Conservation (phyloP, 2,888 invertebrate species). For the Ennomos quercinarius region DNA sequence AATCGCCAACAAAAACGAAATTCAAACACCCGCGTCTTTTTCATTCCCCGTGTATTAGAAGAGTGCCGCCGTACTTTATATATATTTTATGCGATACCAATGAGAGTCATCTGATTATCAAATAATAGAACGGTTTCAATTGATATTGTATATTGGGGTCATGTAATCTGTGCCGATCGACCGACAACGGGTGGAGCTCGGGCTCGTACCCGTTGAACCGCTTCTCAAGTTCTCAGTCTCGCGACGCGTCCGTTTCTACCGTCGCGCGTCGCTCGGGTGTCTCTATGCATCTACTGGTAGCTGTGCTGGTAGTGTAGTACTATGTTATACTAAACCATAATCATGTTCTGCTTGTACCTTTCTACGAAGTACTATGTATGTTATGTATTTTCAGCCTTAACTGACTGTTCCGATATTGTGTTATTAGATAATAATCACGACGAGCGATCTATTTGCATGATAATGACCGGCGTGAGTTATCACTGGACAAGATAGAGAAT, state of each 20-base stretch:
- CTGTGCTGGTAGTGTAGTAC: conserved; percentile 7
- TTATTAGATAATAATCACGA: conserved; percentile 15
- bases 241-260: background rate
- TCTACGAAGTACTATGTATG: conserved; percentile 25
- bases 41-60: too few species aligned
- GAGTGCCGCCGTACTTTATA: too few species aligned
- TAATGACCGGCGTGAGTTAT: conserved; percentile 17
- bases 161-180: too few species aligned
- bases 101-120: too few species aligned
- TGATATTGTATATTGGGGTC: too few species aligned
- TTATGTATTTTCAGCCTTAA: conserved; percentile 21
- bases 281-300: conserved; percentile 1
- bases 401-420: conserved; percentile 12
- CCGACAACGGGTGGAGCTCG: too few species aligned
- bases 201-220: too few species aligned
- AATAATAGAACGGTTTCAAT: too few species aligned
- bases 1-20: too few species aligned
- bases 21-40: too few species aligned
- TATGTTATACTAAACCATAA: conserved; percentile 25
- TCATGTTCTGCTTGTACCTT: conserved; percentile 32
- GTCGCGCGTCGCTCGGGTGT: conserved; percentile 4
- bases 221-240: conserved; percentile 1
- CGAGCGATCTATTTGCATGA: conserved; percentile 23
- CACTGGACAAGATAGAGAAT: background rate
- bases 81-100: too few species aligned